phyloP scores from a whole-genome alignment of 2,113 vertebrate genomes.

The Chaetura pelagica region DNA sequence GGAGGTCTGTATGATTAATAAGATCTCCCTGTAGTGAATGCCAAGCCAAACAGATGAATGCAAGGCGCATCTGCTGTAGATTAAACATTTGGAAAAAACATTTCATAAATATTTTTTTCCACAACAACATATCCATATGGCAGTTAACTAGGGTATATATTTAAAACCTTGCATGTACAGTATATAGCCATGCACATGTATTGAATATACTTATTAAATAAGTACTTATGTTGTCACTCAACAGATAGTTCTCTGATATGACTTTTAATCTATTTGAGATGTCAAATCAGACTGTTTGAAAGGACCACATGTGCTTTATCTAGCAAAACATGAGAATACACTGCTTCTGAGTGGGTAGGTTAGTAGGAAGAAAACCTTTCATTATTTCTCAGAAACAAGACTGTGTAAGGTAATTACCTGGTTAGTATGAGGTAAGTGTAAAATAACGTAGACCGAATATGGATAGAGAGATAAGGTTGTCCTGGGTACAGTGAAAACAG shows the following conservation, averaged over 20 bases:
- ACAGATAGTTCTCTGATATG: constrained; percentile 35
- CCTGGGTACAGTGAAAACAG: neutral
- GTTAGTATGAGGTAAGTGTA: constrained; percentile 26
- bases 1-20: constrained; percentile 74
- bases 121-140: constrained; percentile 83
- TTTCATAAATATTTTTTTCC: constrained; percentile 84
- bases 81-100: constrained; percentile 85
- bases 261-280: neutral
- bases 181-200: constrained; percentile 47
- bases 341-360: constrained; percentile 57
- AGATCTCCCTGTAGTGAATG: constrained; percentile 76
- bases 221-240: constrained; percentile 62
- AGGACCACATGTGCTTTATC: constrained; percentile 47
- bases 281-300: constrained; percentile 25
- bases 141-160: constrained; percentile 70
- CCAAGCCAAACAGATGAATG: constrained; percentile 82
- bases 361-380: constrained; percentile 44
- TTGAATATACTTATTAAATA: constrained; percentile 40
- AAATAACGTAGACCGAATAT: neutral
- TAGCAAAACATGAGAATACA: constrained; percentile 50
- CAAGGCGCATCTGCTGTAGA: constrained; percentile 82
- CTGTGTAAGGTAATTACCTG: constrained; percentile 41
- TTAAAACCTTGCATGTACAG: constrained; percentile 63
- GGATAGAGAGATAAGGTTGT: neutral
- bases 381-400: constrained; percentile 46